These are phyloP conservation scores for Busseola fusca DNA, from an alignment of 2,888 invertebrate species.

Conservation along the genomic window DNA sequence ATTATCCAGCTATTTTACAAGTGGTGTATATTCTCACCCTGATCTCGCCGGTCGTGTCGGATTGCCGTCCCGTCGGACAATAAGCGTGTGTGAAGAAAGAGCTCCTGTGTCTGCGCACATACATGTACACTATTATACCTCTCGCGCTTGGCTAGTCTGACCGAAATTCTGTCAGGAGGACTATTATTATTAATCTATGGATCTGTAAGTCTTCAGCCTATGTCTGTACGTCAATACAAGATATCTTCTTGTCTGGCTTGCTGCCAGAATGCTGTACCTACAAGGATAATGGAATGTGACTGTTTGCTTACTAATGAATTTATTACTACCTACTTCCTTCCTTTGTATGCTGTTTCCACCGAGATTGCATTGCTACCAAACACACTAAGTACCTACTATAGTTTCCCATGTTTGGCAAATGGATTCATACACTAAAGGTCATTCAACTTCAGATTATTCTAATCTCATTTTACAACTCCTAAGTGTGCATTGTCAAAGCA, in stretches of 20 bases:
- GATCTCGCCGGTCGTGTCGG: no score
- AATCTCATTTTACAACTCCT: neutral
- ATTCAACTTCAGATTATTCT: neutral
- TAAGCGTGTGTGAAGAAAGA: no score
- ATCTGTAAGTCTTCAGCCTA: neutral
- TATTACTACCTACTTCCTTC: conserved; percentile 34
- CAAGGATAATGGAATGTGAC: conserved; percentile 21
- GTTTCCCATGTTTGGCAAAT: neutral
- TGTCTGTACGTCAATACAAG: neutral
- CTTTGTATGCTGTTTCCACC: neutral
- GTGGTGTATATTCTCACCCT: neutral
- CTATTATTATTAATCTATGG: neutral
- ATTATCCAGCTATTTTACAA: neutral
- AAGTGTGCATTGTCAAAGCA: neutral
- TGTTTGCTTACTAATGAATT: conserved; percentile 33
- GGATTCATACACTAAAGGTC: neutral
- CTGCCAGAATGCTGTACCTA: conserved; percentile 22
- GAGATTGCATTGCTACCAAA: neutral
- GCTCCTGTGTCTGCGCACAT: no score
- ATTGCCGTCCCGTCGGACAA: no score
- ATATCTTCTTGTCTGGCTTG: conserved; percentile 12
- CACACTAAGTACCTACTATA: neutral
- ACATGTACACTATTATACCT: neutral
- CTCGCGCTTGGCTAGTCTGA: neutral
- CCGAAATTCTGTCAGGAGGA: neutral